Percentiles rank a stretch among this genome's conserved stretches.
These are phyloP conservation scores for Camponotus floridanus DNA, from an alignment of 1,140 invertebrate species.

Conservation along the genomic window DNA sequence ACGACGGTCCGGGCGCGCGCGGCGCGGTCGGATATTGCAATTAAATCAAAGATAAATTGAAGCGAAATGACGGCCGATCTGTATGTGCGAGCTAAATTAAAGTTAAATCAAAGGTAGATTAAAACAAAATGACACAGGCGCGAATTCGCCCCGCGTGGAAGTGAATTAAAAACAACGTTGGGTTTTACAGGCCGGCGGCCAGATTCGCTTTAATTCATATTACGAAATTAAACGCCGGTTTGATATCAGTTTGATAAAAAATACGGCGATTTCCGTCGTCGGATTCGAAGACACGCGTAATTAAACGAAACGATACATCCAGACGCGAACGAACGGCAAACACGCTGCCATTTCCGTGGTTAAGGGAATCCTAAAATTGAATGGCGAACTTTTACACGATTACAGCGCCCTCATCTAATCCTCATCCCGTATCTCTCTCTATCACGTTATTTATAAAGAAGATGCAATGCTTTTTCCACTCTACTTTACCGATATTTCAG, in stretches of 20 bases:
- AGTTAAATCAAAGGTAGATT: conserved; percentile 63
- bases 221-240: conserved; percentile 49
- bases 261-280: background rate
- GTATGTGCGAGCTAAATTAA: conserved; percentile 50
- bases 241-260: conserved; percentile 39
- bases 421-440: too few species aligned
- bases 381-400: too few species aligned
- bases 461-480: too few species aligned
- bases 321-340: background rate
- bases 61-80: conserved; percentile 58
- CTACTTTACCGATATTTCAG: too few species aligned
- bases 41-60: conserved; percentile 63
- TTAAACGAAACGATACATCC: conserved; percentile 20
- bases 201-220: conserved; percentile 39
- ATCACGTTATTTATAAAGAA: too few species aligned
- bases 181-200: conserved; percentile 3
- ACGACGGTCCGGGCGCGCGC: background rate
- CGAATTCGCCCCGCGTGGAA: conserved; percentile 33
- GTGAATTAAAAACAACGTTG: conserved; percentile 53
- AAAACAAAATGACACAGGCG: conserved; percentile 52
- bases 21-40: conserved; percentile 57
- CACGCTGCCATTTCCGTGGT: too few species aligned
- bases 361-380: too few species aligned
- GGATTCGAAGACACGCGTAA: background rate
- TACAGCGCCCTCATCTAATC: too few species aligned